These are phyloP conservation scores for Drosophila anomelani DNA, from an alignment of 2,888 invertebrate genomes.

Conservation along the genomic window DNA sequence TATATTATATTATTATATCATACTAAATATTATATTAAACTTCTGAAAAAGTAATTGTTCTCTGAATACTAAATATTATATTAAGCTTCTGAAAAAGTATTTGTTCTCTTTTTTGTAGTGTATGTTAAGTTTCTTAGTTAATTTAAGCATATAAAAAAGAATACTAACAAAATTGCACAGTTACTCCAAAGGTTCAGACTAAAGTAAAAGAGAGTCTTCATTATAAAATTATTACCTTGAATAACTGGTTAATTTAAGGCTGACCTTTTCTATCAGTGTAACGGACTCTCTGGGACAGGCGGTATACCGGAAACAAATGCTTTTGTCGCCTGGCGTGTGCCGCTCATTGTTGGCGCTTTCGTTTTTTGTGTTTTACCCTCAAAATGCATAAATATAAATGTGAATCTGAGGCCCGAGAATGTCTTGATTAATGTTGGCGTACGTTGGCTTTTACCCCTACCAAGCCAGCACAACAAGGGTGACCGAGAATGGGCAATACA, in stretches of 20 bases:
- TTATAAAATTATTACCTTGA: neutral
- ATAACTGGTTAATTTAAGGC: no score
- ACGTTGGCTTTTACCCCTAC: conserved; percentile 73
- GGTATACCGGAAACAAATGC: conserved; percentile 76
- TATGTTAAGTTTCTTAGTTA: no score
- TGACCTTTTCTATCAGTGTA: neutral
- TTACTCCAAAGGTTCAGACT: neutral
- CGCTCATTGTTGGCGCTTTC: conserved; percentile 39
- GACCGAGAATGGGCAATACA: conserved; percentile 60
- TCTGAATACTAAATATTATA: no score
- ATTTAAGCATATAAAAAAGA: neutral
- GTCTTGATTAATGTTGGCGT: conserved; percentile 79
- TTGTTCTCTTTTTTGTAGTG: no score
- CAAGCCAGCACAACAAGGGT: neutral
- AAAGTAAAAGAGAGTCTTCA: neutral
- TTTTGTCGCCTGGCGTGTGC: conserved; percentile 76
- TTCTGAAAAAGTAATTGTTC: no score
- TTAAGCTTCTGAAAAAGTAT: no score
- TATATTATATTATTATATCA: no score
- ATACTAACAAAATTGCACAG: neutral
- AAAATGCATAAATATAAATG: conserved; percentile 72
- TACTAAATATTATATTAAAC: no score
- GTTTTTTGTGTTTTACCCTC: conserved; percentile 66
- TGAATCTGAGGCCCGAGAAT: conserved; percentile 51
- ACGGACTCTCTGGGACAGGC: conserved; percentile 36